Evolutionary conservation across 2,888 invertebrate species (phyloP).

Genomic region (Drosophila peninsularis): DNA sequence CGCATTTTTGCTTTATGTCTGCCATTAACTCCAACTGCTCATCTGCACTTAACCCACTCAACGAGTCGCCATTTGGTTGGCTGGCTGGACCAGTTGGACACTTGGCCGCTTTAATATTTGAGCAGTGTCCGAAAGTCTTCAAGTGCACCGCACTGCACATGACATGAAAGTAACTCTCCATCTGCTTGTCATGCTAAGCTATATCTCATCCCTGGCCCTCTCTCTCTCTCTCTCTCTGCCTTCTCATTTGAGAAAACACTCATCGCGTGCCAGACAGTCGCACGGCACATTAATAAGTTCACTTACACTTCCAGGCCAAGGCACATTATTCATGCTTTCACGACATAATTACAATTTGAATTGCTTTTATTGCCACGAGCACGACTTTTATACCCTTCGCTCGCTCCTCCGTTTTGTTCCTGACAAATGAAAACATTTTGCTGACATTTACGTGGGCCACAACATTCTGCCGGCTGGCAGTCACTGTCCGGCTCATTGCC

Average conservation of each 20-base stretch:
- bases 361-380: conserved; percentile 69
- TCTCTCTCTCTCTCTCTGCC: conserved; percentile 1
- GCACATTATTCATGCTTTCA: conserved; percentile 74
- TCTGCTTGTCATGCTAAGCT: conserved; percentile 15
- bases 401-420: conserved; percentile 54
- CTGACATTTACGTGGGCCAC: conserved; percentile 65
- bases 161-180: conserved; percentile 42
- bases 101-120: conserved; percentile 48
- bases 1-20: conserved; percentile 53
- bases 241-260: conserved; percentile 35
- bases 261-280: conserved; percentile 56
- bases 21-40: conserved; percentile 63
- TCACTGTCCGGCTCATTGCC: conserved; percentile 43
- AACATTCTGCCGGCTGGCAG: conserved; percentile 14
- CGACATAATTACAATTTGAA: conserved; percentile 77
- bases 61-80: conserved; percentile 30
- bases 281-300: conserved; percentile 71
- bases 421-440: conserved; percentile 76
- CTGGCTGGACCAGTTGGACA: conserved; percentile 28
- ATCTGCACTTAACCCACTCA: conserved; percentile 59
- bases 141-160: conserved; percentile 45
- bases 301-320: conserved; percentile 71
- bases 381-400: conserved; percentile 45
- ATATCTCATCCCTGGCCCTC: conserved; percentile 34
- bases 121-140: conserved; percentile 34